A percentile compares a stretch with the other conserved stretches of the same genome.
These are phyloP conservation scores for Tetragonula clypearis DNA, from an alignment of 1,140 invertebrate species.

Conservation along the genomic window DNA sequence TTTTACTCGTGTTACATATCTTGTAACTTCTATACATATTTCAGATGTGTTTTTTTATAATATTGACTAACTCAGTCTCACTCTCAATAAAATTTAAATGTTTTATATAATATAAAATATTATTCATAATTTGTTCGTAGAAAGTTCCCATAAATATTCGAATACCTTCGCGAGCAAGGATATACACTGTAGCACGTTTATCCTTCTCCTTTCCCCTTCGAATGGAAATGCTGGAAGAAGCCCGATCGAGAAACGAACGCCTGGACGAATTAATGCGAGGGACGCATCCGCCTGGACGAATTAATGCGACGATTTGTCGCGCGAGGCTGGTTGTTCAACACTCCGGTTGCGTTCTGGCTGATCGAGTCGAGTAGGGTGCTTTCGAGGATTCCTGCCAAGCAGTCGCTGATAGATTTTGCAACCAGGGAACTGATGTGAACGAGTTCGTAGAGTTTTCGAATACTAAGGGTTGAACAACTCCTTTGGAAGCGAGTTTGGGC, in stretches of 20 bases:
- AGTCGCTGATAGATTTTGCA: conserved; percentile 14
- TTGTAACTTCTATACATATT: too few species aligned
- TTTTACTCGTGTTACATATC: too few species aligned
- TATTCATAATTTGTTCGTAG: too few species aligned
- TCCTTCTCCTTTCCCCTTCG: conserved; percentile 14
- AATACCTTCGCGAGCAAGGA: too few species aligned
- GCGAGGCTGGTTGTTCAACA: background rate
- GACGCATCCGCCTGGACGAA: conserved; percentile 26
- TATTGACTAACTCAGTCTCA: too few species aligned
- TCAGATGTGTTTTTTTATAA: too few species aligned
- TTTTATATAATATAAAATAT: too few species aligned
- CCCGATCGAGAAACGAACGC: conserved; percentile 56
- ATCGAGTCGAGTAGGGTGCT: background rate
- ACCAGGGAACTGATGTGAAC: background rate
- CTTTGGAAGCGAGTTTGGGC: background rate
- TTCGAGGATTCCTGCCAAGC: background rate
- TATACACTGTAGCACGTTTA: background rate
- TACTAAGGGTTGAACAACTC: background rate
- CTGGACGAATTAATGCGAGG: conserved; percentile 45
- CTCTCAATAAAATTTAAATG: too few species aligned
- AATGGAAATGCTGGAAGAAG: conserved; percentile 69
- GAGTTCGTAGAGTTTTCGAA: background rate
- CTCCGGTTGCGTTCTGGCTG: background rate
- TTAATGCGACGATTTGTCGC: conserved; percentile 49
- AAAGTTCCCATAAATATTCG: too few species aligned